Percentiles rank a stretch among this genome's conserved stretches.
These are phyloP conservation scores for Ficedula albicollis DNA, from an alignment of 2,797 vertebrate species.

Conservation along the genomic window DNA sequence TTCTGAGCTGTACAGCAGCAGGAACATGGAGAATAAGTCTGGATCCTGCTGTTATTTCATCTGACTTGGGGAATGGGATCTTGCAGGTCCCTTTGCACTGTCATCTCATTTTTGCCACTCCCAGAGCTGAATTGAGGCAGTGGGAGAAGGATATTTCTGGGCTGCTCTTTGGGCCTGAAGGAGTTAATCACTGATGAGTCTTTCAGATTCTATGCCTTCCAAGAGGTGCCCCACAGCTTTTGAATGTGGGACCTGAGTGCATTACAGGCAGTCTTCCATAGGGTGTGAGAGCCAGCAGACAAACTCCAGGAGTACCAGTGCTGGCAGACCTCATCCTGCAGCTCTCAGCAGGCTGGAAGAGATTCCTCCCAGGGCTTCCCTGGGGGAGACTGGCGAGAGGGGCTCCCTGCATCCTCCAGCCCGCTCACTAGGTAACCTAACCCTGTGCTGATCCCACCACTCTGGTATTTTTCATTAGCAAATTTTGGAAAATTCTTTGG, in stretches of 20 bases:
- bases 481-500: slow-evolving; percentile 47
- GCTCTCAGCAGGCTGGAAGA: not conserved
- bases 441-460: not conserved
- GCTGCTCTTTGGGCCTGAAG: not conserved
- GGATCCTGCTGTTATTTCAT: not conserved
- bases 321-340: not conserved
- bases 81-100: not conserved
- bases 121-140: not conserved
- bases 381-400: not conserved
- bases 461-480: slow-evolving; percentile 48
- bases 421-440: rapidly evolving
- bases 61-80: not conserved
- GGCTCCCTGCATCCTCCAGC: not conserved
- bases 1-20: not conserved
- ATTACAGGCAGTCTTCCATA: not conserved
- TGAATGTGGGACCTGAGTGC: not conserved
- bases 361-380: not conserved
- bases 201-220: not conserved
- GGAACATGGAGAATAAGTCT: not conserved
- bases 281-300: not conserved
- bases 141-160: not conserved
- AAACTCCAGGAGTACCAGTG: rapidly evolving
- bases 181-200: not conserved
- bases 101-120: not conserved
- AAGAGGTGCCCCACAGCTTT: not conserved